Conservation (phyloP, 2,888 invertebrate species). For the Drosophila falleni region DNA sequence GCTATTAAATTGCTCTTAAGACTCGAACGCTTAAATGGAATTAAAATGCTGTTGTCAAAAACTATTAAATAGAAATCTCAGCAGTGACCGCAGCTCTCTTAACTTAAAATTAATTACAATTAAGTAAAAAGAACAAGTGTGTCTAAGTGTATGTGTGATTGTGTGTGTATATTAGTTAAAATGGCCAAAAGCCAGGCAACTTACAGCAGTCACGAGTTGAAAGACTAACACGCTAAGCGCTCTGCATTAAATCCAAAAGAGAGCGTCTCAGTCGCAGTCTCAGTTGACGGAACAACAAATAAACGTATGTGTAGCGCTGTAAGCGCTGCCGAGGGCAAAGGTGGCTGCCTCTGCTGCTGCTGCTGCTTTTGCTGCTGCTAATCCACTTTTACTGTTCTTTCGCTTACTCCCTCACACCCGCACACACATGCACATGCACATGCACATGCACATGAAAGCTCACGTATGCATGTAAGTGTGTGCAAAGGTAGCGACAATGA, state of each 20-base stretch:
- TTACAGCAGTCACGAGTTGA: constrained; percentile 68
- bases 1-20: constrained; percentile 2
- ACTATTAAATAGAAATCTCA: constrained; percentile 43
- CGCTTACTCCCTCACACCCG: constrained; percentile 33
- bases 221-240: constrained; percentile 61
- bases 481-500: constrained; percentile 52
- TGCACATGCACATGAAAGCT: constrained; percentile 15
- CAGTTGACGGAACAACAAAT: constrained; percentile 30
- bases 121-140: constrained; percentile 37
- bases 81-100: constrained; percentile 31
- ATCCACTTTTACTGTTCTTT: constrained; percentile 66
- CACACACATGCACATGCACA: constrained; percentile 24
- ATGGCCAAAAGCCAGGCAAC: constrained; percentile 52
- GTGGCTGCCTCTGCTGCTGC: constrained; percentile 36
- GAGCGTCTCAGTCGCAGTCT: constrained; percentile 40
- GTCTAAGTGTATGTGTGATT: constrained; percentile 4
- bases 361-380: constrained; percentile 48
- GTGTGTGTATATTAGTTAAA: constrained; percentile 19
- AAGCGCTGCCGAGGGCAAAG: constrained; percentile 53
- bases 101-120: constrained; percentile 62
- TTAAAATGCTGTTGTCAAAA: constrained; percentile 23
- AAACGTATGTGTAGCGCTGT: constrained; percentile 15
- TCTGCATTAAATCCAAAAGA: constrained; percentile 55
- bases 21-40: constrained; percentile 17
- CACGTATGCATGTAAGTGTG: constrained; percentile 23